These are phyloP conservation scores for Chionomys nivalis DNA, from an alignment of 2,113 vertebrate genomes.

Conservation along the genomic window DNA sequence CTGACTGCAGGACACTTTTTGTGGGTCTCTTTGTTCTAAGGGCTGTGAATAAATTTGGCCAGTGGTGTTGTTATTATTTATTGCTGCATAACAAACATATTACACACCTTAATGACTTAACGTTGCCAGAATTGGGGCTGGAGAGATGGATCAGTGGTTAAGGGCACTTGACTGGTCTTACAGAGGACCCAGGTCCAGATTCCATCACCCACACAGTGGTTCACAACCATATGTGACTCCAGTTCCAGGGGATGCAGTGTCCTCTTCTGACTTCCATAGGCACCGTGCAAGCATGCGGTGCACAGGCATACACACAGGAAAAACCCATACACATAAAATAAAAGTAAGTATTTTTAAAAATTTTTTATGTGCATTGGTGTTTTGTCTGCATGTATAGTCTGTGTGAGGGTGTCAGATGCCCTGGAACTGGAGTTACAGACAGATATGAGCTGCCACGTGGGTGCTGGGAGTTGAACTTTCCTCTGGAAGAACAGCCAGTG, in stretches of 20 bases:
- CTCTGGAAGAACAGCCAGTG: no score
- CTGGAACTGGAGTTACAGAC: not conserved
- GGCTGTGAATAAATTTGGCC: no score
- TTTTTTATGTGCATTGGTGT: not conserved
- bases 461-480: no score
- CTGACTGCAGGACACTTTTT: not conserved
- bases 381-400: not conserved
- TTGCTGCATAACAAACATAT: not conserved
- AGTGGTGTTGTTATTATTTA: not conserved
- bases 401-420: not conserved
- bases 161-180: no score
- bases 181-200: not conserved
- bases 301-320: not conserved
- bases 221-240: not conserved
- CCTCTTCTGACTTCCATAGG: not conserved
- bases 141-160: not conserved
- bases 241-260: not conserved
- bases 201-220: not conserved
- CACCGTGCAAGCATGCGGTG: not conserved
- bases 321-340: no score
- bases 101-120: not conserved
- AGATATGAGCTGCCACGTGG: no score
- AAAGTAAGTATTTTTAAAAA: not conserved
- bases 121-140: not conserved
- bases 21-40: not conserved